Base-by-base conservation (phyloP, 2,113 vertebrate species). In the Uria lomvia region DNA sequence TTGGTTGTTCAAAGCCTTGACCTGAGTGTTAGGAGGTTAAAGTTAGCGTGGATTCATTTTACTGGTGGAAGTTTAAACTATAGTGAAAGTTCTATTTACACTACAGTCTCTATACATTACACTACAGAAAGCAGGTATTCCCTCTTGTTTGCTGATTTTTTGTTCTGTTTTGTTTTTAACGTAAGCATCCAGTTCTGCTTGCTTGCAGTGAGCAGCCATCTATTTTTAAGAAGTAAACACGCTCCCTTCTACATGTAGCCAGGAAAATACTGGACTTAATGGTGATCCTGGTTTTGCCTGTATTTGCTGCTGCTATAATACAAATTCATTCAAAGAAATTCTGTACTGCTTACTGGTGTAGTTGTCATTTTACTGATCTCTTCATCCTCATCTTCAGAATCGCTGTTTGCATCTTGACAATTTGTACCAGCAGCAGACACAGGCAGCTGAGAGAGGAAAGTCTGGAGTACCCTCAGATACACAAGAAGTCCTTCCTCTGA, bases 341-440 rank as follows among this genome's bases (percentile, higher is more conserved):
- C 21, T 59, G 32, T 40, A 75, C 26, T 65, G 53, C 98, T 96
- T 97, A 99, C 99, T 65, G 97, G 97, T 66, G 98, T 83, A 68
- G 98, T 83, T 26, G 92, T 78, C 60, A 97, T 98, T 77, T 98
- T 98, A 92, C 97, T 96, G 10, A 98, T 97, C 53, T 97, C 97
- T 43, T 99, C 98, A 36, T 98, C 98, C 30, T 99, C 99, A 7
- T 99, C 99, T 97, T 99, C 99, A 0, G 99, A 99, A 97, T 99
- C 99, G 20, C 99, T 99, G 97, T 92, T 95, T 22, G 98, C 96
- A 88, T 99, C 99, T 9, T 98, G 98, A 74, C 98, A 96, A 75
- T 97, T 96, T 93, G 97, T 78, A 87, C 95, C 96, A 96, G 98
- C 96, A 90, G 98, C 94, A 0, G 99, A 98, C 58, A 99, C 98